Conservation (phyloP, 2,797 vertebrate species). For the Gouania willdenowi region DNA sequence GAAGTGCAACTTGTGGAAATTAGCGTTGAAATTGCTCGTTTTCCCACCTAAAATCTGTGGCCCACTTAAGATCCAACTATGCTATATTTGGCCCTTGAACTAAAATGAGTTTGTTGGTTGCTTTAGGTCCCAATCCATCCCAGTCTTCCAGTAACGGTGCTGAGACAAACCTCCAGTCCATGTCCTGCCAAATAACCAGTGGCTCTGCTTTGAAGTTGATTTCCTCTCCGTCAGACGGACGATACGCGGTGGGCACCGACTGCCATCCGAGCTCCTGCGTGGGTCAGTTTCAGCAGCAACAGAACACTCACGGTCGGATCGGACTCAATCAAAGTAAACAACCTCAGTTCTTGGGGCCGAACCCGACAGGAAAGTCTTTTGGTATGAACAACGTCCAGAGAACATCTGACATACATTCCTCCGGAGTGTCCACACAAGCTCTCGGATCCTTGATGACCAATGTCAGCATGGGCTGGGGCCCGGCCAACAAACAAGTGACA, state of each 20-base stretch:
- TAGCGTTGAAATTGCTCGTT: too few relatives aligned
- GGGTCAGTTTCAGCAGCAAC: constrained; percentile 80
- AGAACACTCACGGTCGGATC: constrained; percentile 77
- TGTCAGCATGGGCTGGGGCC: constrained; percentile 77
- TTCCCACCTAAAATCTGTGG: too few relatives aligned
- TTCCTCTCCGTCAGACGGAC: constrained; percentile 72
- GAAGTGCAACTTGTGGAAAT: too few relatives aligned
- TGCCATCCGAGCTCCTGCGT: constrained; percentile 72
- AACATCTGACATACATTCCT: constrained; percentile 70
- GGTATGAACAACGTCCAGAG: constrained; percentile 73
- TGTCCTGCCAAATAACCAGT: constrained; percentile 79
- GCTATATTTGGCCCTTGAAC: too few relatives aligned
- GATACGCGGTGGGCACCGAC: constrained; percentile 77
- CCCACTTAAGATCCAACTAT: too few relatives aligned
- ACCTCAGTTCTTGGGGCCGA: constrained; percentile 75
- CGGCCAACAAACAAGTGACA: constrained; percentile 76
- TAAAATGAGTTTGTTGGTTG: neutral
- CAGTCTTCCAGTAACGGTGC: constrained; percentile 78
- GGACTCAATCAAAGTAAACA: constrained; percentile 79
- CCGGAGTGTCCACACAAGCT: constrained; percentile 70
- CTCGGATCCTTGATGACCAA: constrained; percentile 76
- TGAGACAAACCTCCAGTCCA: constrained; percentile 77
- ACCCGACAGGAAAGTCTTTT: constrained; percentile 73
- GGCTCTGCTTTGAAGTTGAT: constrained; percentile 77
- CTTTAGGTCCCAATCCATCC: constrained; percentile 75